A percentile compares a stretch with the other conserved stretches of the same genome.
Conservation (phyloP, 2,113 vertebrate species). For the Oceanites oceanicus region DNA sequence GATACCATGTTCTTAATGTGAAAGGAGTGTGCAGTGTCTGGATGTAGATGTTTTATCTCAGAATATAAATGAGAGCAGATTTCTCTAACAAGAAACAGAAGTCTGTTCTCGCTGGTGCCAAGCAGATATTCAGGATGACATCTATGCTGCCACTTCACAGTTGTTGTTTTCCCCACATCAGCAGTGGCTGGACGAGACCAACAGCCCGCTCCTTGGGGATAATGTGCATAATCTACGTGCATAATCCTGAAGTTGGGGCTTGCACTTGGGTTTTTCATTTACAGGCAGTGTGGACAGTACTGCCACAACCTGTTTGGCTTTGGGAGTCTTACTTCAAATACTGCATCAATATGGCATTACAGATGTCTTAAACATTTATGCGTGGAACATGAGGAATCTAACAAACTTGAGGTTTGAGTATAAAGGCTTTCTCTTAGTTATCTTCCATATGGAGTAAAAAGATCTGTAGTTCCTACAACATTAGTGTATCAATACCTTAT, state of each 20-base stretch:
- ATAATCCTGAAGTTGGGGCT: neutral
- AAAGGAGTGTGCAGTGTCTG: neutral
- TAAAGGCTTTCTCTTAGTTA: neutral
- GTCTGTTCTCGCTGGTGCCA: neutral
- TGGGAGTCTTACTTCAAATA: neutral
- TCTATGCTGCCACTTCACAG: neutral
- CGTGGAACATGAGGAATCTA: neutral
- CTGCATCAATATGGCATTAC: neutral
- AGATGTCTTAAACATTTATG: neutral
- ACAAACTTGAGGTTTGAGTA: neutral
- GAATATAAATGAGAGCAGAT: neutral
- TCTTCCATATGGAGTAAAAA: neutral
- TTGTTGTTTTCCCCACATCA: neutral
- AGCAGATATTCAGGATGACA: neutral
- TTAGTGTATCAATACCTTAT: neutral
- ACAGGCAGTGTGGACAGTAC: neutral
- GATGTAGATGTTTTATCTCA: neutral
- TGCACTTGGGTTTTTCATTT: neutral
- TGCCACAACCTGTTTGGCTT: neutral
- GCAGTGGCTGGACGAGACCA: neutral
- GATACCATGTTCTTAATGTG: neutral
- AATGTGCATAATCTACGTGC: accelerated
- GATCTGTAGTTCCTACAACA: neutral
- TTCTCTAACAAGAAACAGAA: neutral
- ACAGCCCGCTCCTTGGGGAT: neutral